Conservation (phyloP, 2,113 vertebrate species). For the Amblyopsis rosae region DNA sequence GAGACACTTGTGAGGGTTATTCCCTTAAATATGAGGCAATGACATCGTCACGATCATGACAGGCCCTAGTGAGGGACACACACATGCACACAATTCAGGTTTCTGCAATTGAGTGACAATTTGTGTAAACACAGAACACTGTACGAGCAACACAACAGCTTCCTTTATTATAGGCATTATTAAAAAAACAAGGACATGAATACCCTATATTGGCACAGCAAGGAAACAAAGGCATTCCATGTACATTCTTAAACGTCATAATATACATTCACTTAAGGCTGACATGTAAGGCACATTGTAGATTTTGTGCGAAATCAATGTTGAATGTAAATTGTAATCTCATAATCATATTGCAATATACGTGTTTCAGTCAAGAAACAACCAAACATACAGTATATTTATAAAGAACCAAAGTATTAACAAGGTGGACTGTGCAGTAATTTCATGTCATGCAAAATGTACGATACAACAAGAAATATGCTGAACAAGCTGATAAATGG, state of each 20-base stretch:
- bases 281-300: constrained; percentile 39
- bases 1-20: constrained; percentile 35
- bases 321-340: constrained; percentile 35
- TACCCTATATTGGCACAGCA: constrained; percentile 5
- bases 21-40: constrained; percentile 1
- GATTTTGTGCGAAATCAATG: constrained; percentile 27
- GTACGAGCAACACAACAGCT: constrained; percentile 26
- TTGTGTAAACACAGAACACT: constrained; percentile 29
- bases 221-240: constrained; percentile 58
- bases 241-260: constrained; percentile 40
- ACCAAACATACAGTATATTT: background rate
- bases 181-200: constrained; percentile 19
- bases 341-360: constrained; percentile 7
- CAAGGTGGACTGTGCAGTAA: background rate
- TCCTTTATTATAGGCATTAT: constrained; percentile 5
- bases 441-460: constrained; percentile 25
- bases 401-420: constrained; percentile 40
- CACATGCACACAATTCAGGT: constrained; percentile 23
- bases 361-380: constrained; percentile 1
- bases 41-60: background rate
- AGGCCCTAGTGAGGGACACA: background rate
- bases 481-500: too few species aligned
- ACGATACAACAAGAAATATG: background rate
- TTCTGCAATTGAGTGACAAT: constrained; percentile 47
- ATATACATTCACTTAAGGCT: constrained; percentile 63